phyloP scores from a whole-genome alignment of 2,113 vertebrate species.

The Trichechus manatus region DNA sequence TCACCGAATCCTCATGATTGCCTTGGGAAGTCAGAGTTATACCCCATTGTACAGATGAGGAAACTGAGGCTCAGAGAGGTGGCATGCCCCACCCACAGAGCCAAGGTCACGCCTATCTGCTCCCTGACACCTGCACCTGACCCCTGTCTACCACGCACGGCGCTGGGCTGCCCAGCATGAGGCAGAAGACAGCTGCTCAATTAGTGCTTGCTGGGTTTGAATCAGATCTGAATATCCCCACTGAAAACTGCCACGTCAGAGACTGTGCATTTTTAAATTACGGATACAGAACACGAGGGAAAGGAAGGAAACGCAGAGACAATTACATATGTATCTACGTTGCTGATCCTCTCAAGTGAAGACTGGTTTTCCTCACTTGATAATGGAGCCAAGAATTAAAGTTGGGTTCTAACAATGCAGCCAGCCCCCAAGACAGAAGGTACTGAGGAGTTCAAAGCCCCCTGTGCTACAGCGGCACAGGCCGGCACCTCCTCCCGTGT shows the following conservation, averaged over 20 bases:
- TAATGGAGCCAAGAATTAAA: background rate
- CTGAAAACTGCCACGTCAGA: fast-evolving
- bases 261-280: constrained; percentile 53
- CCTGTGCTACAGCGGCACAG: fast-evolving
- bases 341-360: constrained; percentile 54
- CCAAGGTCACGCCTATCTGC: fast-evolving
- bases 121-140: fast-evolving
- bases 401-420: background rate
- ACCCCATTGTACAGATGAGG: background rate
- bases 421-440: too few species aligned
- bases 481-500: background rate
- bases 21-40: background rate
- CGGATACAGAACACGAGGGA: background rate
- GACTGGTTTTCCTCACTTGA: constrained; percentile 45
- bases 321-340: background rate
- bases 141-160: fast-evolving
- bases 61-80: background rate
- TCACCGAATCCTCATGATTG: fast-evolving
- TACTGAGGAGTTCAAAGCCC: background rate
- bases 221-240: background rate
- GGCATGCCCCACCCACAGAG: background rate
- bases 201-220: background rate
- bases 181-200: constrained; percentile 20
- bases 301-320: background rate
- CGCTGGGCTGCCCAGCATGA: background rate